Evolutionary conservation across 2,888 invertebrate genomes (phyloP).

Genomic region (Ramazzottius varieornatus): DNA sequence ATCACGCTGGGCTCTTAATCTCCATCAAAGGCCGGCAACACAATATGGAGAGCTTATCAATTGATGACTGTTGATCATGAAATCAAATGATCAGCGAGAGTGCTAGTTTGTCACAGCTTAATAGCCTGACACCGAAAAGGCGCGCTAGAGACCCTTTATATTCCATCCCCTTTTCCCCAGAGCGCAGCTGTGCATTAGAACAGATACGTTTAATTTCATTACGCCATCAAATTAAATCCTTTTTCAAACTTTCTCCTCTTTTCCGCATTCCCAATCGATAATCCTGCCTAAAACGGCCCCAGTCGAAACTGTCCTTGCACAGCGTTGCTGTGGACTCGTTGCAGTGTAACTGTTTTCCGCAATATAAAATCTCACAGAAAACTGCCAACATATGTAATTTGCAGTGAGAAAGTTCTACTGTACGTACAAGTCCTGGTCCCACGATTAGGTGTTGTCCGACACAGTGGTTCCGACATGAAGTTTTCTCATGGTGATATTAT

Average conservation of each 20-base stretch:
- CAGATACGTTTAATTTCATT: not conserved
- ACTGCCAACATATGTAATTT: too few relatives aligned
- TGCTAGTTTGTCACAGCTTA: not conserved
- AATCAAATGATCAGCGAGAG: slow-evolving; percentile 3
- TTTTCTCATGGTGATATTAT: too few relatives aligned
- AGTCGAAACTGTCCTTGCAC: too few relatives aligned
- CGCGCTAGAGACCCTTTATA: too few relatives aligned
- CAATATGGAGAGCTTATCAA: not conserved
- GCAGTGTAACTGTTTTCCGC: not conserved
- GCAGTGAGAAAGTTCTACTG: too few relatives aligned
- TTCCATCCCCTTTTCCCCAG: not conserved
- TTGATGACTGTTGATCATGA: slow-evolving; percentile 3
- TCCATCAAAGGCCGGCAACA: not conserved
- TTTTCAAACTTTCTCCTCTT: not conserved
- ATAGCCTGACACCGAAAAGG: not conserved
- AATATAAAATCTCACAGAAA: not conserved
- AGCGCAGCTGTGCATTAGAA: not conserved
- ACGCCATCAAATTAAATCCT: not conserved
- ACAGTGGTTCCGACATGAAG: too few relatives aligned
- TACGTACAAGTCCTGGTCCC: too few relatives aligned
- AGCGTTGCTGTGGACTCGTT: not conserved
- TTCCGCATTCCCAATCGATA: too few relatives aligned
- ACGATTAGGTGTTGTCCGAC: too few relatives aligned
- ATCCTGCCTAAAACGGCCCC: too few relatives aligned
- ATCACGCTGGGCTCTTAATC: not conserved